phyloP scores from a whole-genome alignment of 2,113 vertebrate genomes.

The Carassius auratus region DNA sequence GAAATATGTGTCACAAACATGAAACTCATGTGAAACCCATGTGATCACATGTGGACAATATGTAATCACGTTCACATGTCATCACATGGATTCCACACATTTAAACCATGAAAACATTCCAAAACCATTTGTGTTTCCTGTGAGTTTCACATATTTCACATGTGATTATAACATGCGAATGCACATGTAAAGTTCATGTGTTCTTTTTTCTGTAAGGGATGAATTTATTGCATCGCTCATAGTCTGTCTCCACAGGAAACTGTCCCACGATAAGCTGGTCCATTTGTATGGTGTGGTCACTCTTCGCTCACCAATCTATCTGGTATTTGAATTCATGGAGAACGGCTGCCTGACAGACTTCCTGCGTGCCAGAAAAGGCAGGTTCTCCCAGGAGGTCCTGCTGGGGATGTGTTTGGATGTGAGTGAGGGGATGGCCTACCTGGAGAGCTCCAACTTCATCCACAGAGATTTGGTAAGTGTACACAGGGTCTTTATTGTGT shows the following conservation, averaged over 20 bases:
- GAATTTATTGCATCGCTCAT: neutral
- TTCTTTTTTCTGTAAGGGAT: too few species aligned
- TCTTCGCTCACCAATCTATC: conserved; percentile 82
- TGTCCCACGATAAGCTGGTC: conserved; percentile 90
- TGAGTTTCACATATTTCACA: too few species aligned
- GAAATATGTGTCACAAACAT: too few species aligned
- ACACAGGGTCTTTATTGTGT: neutral
- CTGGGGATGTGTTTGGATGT: conserved; percentile 93
- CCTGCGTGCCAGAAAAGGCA: conserved; percentile 79
- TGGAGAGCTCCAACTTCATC: conserved; percentile 89
- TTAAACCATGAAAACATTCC: too few species aligned
- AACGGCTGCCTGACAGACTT: conserved; percentile 87
- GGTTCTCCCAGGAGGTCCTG: conserved; percentile 74
- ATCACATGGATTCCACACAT: too few species aligned
- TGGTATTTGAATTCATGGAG: conserved; percentile 96
- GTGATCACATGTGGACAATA: too few species aligned
- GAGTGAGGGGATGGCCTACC: conserved; percentile 94
- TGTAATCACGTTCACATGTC: too few species aligned
- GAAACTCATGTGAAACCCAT: too few species aligned
- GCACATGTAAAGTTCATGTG: too few species aligned
- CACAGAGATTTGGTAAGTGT: conserved; percentile 92
- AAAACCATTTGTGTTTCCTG: too few species aligned
- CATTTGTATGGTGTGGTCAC: conserved; percentile 89
- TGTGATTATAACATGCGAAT: neutral
- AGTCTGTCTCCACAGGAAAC: conserved; percentile 76